Base-by-base conservation (phyloP, 2,888 invertebrate genomes). In the Stramonita haemastoma region DNA sequence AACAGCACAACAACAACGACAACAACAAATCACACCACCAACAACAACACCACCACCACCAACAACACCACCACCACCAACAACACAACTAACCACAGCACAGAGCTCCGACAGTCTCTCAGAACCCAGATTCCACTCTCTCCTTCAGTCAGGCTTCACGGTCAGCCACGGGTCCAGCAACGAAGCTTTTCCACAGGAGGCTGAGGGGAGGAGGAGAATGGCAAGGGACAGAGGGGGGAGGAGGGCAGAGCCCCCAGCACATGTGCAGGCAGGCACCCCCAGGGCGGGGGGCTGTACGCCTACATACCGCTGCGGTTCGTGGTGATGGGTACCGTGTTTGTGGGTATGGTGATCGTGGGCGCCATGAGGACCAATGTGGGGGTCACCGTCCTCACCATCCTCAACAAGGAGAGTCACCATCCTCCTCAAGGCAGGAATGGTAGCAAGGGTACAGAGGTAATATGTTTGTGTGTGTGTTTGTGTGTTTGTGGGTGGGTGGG, bases 281-380 rank as follows among this genome's bases (percentile, higher is more conserved):
- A 56, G 4, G 5, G 57, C 4, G 57, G 85, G 4, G 57, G n/a
- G n/a, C n/a, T 19, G 19, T 32, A 83, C 36, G 29, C 60, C 84
- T 91, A 87, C 85, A 70, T 88, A 46, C 94, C 95, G 6, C 92
- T 93, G 87, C 93, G 95, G 4, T 94, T 93, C 89, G 89, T 94
- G 29, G 92, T 94, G 46, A 91, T 94, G 1, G 87, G 92, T 1
- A 73, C 95, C 89, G 90, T 93, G 36, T 93, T 93, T 26, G n/a
- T 94, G 0, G 95, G 95, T 8, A 95, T 95, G 95, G 86, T 95
- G 66, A 90, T 95, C 34, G 90, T 93, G 0, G 94, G 95, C 89
- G 93, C 94, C 32, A 95, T 95, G 95, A 91, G 95, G 87, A 95
- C 95, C 56, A 95, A 95, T 90, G 91, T 95, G 15, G 95, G 94